These are phyloP conservation scores for Zootoca vivipara DNA, from an alignment of 2,113 vertebrate genomes.

Conservation along the genomic window DNA sequence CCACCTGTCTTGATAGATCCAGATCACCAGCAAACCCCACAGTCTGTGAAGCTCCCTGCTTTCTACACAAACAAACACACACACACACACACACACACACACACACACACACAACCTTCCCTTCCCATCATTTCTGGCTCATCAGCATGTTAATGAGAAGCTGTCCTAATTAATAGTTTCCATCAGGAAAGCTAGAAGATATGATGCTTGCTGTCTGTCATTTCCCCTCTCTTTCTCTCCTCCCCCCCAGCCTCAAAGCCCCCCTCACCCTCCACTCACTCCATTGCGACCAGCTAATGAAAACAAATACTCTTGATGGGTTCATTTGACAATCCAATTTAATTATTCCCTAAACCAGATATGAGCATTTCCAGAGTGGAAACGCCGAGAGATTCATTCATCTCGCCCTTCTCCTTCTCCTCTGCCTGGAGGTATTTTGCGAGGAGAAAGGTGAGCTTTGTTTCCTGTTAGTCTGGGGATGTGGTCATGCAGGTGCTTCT, in stretches of 20 bases:
- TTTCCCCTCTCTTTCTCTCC: neutral
- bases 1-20: neutral
- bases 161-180: constrained; percentile 53
- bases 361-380: constrained; percentile 41
- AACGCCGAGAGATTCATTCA: neutral
- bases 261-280: neutral
- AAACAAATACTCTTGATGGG: constrained; percentile 48
- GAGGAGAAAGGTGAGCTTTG: neutral
- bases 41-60: too few relatives aligned
- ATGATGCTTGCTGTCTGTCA: neutral
- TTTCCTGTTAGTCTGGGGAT: neutral
- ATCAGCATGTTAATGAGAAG: constrained; percentile 49
- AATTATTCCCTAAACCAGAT: constrained; percentile 52
- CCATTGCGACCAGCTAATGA: constrained; percentile 23
- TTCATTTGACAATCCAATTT: constrained; percentile 57
- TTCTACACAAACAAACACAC: too few relatives aligned
- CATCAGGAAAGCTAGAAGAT: constrained; percentile 33
- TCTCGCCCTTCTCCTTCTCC: neutral
- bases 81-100: too few relatives aligned
- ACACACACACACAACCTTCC: too few relatives aligned
- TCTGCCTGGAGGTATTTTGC: neutral
- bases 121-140: constrained; percentile 10
- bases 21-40: neutral
- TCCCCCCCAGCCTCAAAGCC: neutral
- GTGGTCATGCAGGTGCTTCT: neutral